These are phyloP conservation scores for Blastobasis lacticolella DNA, from an alignment of 2,888 invertebrate genomes.

Conservation along the genomic window DNA sequence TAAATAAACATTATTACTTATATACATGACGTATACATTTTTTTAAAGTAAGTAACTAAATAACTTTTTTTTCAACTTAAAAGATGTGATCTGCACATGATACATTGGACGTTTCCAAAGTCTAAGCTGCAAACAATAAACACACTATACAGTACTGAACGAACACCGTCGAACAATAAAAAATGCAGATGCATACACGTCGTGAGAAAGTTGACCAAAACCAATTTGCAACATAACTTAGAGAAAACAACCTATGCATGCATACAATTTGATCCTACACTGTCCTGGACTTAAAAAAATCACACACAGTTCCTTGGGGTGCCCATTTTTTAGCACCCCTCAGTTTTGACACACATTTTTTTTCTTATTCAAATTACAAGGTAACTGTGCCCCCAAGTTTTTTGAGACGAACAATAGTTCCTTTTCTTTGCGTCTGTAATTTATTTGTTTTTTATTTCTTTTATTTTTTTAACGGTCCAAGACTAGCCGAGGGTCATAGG, in stretches of 20 bases:
- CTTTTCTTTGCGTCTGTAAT: slow-evolving; percentile 49
- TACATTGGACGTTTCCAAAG: no score
- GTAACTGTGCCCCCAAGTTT: slow-evolving; percentile 58
- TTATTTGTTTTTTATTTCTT: slow-evolving; percentile 52
- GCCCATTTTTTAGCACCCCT: slow-evolving; percentile 58
- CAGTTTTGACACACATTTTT: slow-evolving; percentile 36
- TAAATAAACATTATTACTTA: no score
- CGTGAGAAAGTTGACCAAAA: slow-evolving; percentile 64
- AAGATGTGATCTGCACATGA: no score
- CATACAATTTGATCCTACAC: slow-evolving; percentile 40
- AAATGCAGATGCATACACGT: slow-evolving; percentile 21
- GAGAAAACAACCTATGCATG: slow-evolving; percentile 28
- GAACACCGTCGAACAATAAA: not conserved
- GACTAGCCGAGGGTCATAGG: slow-evolving; percentile 68
- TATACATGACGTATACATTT: no score
- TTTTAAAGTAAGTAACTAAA: no score
- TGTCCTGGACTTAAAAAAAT: slow-evolving; percentile 60
- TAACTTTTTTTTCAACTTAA: no score
- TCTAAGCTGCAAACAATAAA: no score
- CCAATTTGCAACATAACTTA: slow-evolving; percentile 42
- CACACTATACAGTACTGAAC: no score
- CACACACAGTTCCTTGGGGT: slow-evolving; percentile 35
- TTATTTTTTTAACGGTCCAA: slow-evolving; percentile 59
- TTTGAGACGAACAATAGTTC: slow-evolving; percentile 55
- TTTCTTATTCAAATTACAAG: slow-evolving; percentile 62